Base-by-base conservation (phyloP, 1,140 invertebrate species). In the Lerema accius region DNA sequence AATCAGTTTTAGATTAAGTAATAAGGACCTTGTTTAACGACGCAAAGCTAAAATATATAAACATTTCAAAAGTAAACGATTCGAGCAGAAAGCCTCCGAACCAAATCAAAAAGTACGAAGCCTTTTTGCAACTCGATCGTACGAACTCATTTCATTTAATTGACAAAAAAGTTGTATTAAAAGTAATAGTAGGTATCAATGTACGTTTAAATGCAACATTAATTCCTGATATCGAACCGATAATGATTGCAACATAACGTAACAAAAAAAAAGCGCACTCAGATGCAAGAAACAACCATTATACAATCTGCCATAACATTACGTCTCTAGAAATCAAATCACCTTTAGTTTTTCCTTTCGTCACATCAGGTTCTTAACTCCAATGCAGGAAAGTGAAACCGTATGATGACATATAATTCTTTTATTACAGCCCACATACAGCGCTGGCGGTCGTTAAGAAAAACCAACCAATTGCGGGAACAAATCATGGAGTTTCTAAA, bases 391-490 rank as follows among this genome's bases (percentile, higher is more conserved):
- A 77, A 77, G 73, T 78, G 62, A 72, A 68, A 73, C 50, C 55
- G 39, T 63, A 51, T 73, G 63, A 71, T 72, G 59, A 71, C 45
- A 60, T 71, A 46, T 71, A 62, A 63, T 71, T 71, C 46, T 74
- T 67, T 77, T 67, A 77, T 77, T 77, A 60, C 74, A 77, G 74
- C 56, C 43, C 9, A 10, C 58, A 45, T 48, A 61, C 50, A 50
- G 55, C 62, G 50, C 62, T 46, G 17, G 59, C 53, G 62, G 53
- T 71, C 66, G 65, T 67, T 67, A 67, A 64, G 67, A 67, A 69
- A 66, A 68, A 58, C 63, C 64, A 55, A 60, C 60, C 43, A 64
- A 66, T 63, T 67, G 63, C 65, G 49, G 50, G 56, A 67, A 59
- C 40, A 66, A 70, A 70, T 63, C 63, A 26, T 53, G 16, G 42